These are phyloP conservation scores for Chrysoperla carnea DNA, from an alignment of 1,140 invertebrate species.

Conservation along the genomic window DNA sequence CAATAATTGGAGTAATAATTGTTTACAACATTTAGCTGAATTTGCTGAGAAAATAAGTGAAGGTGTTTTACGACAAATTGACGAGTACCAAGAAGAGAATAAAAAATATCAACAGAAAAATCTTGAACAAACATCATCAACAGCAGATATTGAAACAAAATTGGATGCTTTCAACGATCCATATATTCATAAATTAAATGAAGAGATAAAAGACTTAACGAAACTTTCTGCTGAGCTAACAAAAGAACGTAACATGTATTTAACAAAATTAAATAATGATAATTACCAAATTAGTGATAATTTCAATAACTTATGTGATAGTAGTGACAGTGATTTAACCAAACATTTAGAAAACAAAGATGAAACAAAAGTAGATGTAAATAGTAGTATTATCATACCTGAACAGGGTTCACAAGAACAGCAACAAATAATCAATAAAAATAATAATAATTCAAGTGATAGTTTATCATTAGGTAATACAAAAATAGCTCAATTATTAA, in stretches of 20 bases:
- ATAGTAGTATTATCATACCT: neutral
- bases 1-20: conserved; percentile 38
- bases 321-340: conserved; percentile 12
- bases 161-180: conserved; percentile 35
- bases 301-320: neutral
- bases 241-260: conserved; percentile 25
- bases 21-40: conserved; percentile 47
- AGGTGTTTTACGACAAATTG: conserved; percentile 54
- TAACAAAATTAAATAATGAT: conserved; percentile 17
- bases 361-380: neutral
- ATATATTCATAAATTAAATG: conserved; percentile 32
- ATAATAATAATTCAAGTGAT: conserved; percentile 9
- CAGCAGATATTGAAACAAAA: conserved; percentile 9
- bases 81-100: conserved; percentile 34
- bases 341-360: conserved; percentile 15
- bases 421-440: conserved; percentile 22
- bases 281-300: conserved; percentile 10
- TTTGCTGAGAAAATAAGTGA: conserved; percentile 59
- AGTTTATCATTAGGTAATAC: conserved; percentile 13
- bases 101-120: conserved; percentile 3
- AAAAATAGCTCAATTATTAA: conserved; percentile 26
- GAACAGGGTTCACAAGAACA: neutral
- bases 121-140: neutral
- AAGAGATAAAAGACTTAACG: conserved; percentile 32
- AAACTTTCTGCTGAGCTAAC: conserved; percentile 36